A percentile compares a stretch with the other conserved stretches of the same genome.
Conservation (phyloP, 2,888 invertebrate species). For the Diaprepes abbreviatus region DNA sequence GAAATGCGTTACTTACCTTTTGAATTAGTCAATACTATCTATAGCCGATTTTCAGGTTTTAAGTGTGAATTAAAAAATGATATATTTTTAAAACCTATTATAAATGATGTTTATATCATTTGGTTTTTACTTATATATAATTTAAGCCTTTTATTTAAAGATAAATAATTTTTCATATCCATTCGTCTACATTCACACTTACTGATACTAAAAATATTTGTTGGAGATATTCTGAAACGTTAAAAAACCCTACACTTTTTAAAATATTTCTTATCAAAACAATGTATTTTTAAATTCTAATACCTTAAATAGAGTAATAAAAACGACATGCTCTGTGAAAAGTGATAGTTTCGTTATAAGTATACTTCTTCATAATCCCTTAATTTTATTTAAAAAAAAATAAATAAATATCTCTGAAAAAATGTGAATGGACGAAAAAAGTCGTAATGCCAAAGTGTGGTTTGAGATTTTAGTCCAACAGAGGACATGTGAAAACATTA, state of each 20-base stretch:
- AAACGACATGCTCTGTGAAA: background rate
- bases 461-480: too few species aligned
- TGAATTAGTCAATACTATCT: too few species aligned
- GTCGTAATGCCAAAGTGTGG: too few species aligned
- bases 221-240: background rate
- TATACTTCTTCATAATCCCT: background rate
- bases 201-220: background rate
- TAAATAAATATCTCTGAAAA: too few species aligned
- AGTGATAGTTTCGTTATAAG: background rate
- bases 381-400: too few species aligned
- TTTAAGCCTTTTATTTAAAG: background rate
- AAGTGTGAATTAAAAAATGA: background rate
- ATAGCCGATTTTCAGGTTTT: background rate
- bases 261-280: background rate
- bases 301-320: background rate
- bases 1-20: too few species aligned
- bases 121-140: too few species aligned
- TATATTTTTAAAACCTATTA: background rate
- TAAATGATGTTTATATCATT: too few species aligned
- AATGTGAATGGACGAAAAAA: too few species aligned
- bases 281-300: too few species aligned
- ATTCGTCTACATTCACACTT: background rate
- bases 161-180: background rate
- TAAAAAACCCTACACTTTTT: background rate
- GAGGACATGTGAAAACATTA: too few species aligned